Percentiles rank a stretch among this genome's conserved stretches.
Evolutionary conservation across 23 tunicate genomes (phyloP).

Genomic region (Ascidia mentula): DNA sequence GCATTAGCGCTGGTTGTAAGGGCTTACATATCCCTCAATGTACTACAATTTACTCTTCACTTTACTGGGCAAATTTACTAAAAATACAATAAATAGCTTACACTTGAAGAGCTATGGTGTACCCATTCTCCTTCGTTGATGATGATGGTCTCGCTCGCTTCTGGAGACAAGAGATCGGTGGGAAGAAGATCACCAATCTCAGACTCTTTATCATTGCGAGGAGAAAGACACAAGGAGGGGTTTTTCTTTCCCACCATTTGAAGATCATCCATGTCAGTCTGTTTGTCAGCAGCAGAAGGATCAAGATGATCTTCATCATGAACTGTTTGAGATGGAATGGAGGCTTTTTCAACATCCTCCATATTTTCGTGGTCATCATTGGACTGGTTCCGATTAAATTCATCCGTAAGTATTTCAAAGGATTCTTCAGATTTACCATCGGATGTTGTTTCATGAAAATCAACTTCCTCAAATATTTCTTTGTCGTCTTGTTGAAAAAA

Average conservation of each 20-base stretch:
- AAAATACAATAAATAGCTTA: no score
- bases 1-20: no score
- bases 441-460: not conserved
- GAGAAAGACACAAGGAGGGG: not conserved
- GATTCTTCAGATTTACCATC: conserved; percentile 1
- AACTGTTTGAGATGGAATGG: not conserved
- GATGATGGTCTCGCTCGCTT: not conserved
- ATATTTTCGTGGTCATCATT: no score
- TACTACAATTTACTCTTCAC: no score
- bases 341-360: no score
- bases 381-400: not conserved
- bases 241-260: no score
- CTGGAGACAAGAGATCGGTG: not conserved
- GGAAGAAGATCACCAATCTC: not conserved
- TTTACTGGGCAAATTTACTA: no score
- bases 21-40: no score
- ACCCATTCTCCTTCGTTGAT: conserved; percentile 2
- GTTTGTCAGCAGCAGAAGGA: no score
- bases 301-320: not conserved
- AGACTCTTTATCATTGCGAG: not conserved
- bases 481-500: no score
- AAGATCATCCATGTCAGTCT: no score
- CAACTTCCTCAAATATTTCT: no score
- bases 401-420: not conserved
- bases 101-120: not conserved